Base-by-base conservation (phyloP, 2,113 vertebrate genomes). In the Callorhinus ursinus region DNA sequence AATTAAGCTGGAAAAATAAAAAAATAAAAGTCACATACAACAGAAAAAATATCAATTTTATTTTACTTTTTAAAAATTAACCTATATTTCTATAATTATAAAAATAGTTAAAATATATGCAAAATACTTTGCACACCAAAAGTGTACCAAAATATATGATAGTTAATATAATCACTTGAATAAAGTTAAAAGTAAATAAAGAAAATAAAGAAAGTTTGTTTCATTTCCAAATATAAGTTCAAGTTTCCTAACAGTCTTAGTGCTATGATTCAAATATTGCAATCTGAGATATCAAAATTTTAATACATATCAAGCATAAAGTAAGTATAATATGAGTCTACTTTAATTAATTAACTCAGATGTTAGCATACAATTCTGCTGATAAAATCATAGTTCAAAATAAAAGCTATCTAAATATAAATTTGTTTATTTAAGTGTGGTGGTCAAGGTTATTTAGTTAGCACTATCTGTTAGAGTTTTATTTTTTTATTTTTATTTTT, bases 331-430 rank as follows among this genome's bases (percentile, higher is more conserved):
- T 55, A 55, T 33, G 31, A 55, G 61, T 88, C 94, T 83, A 74
- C 51, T 76, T 88, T 72, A 93, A 74, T 97, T 93, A 90, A 86
- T n/a, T 97, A 94, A 95, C 28, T 55, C 39, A 88, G 36, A 93
- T 31, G 82, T 72, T 96, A 93, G 88, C 90, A 97, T 95, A 90
- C 61, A 96, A 95, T 95, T 97, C 51, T 89, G 13, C 51, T 97
- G 57, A 97, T 93, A 88, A 88, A 95, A 96, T 95, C 61, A 59
- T 19, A 59, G 7, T 72, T 91, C 39, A 72, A 83, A 94, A 63
- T 93, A 96, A 85, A 93, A 77, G 13, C 7, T 83, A 65, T 22
- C 49, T 91, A 85, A 74, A 63, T 1, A 88, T 79, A 51, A 76
- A 67, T 26, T 28, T 84, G 59, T 77, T 94, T 81, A 69, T 46